Conservation (phyloP, 2,888 invertebrate species). For the Baccha elongata region DNA sequence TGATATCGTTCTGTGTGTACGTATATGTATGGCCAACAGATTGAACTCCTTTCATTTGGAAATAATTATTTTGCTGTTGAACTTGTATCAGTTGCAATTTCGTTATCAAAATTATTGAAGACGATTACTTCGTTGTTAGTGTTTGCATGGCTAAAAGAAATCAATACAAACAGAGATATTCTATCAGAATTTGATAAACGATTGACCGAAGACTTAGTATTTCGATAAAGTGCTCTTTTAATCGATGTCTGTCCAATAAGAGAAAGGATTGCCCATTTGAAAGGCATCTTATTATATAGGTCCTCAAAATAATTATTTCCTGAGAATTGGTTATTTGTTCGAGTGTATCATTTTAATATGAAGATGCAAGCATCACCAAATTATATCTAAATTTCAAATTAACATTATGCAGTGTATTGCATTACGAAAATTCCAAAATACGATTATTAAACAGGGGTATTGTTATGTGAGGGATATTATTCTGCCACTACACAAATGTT, state of each 20-base stretch:
- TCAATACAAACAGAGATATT: too few relatives aligned
- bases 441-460: too few relatives aligned
- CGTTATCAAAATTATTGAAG: too few relatives aligned
- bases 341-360: not conserved
- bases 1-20: not conserved
- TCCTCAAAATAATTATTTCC: conserved; percentile 15
- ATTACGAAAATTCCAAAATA: too few relatives aligned
- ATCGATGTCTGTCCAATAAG: conserved; percentile 8
- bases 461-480: too few relatives aligned
- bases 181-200: not conserved
- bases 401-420: too few relatives aligned
- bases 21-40: conserved; percentile 35
- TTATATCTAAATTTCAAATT: too few relatives aligned
- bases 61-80: conserved; percentile 54
- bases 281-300: not conserved
- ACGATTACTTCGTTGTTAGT: too few relatives aligned
- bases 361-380: too few relatives aligned
- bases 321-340: conserved; percentile 15
- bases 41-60: conserved; percentile 45
- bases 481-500: too few relatives aligned
- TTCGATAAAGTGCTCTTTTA: not conserved
- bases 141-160: too few relatives aligned
- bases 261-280: conserved; percentile 13
- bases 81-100: conserved; percentile 3
- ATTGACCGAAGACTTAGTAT: not conserved